Evolutionary conservation across 2,797 vertebrate species (phyloP).

Genomic region (Vespertilio murinus): DNA sequence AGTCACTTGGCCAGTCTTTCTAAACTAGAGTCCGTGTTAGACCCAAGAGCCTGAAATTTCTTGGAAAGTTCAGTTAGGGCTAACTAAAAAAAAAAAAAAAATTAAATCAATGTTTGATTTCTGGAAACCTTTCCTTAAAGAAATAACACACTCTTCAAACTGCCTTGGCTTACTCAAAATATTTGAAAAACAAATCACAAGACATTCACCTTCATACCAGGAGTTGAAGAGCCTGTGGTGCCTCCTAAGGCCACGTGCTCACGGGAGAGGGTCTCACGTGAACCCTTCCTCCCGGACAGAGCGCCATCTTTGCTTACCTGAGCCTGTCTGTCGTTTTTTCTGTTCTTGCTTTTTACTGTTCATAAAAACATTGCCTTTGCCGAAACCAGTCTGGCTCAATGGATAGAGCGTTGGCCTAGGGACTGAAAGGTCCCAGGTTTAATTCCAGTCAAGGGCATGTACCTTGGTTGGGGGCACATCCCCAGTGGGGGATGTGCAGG

Average conservation of each 20-base stretch:
- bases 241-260: too few species aligned
- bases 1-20: not conserved
- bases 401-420: too few species aligned
- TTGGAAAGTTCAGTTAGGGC: not conserved
- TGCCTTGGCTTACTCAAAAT: not conserved
- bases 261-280: not conserved
- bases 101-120: not conserved
- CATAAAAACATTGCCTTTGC: not conserved
- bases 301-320: not conserved
- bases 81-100: not conserved
- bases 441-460: too few species aligned
- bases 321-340: not conserved
- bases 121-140: not conserved
- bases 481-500: too few species aligned
- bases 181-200: slow-evolving; percentile 22
- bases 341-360: not conserved
- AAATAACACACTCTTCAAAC: not conserved
- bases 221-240: too few species aligned
- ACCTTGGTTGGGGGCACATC: too few species aligned
- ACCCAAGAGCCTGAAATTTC: not conserved
- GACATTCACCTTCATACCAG: not conserved
- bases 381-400: too few species aligned
- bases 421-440: too few species aligned
- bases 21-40: not conserved
- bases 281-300: not conserved